phyloP scores from a whole-genome alignment of 2,113 vertebrate species.

The Cheirogaleus medius region DNA sequence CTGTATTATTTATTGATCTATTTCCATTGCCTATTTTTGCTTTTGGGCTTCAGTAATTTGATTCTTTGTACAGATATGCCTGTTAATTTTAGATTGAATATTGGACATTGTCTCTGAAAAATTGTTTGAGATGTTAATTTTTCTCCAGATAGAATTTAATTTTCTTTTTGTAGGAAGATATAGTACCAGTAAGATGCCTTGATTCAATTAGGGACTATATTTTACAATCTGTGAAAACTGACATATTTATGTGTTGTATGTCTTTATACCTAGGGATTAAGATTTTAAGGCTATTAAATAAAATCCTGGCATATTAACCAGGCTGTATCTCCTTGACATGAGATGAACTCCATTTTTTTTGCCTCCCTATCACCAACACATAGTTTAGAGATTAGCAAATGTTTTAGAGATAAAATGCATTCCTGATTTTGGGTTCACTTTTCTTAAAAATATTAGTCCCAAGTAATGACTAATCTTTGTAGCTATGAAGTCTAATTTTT shows the following conservation, averaged over 20 bases:
- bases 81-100: neutral
- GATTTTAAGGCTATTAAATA: neutral
- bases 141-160: slow-evolving; percentile 27
- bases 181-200: neutral
- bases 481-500: neutral
- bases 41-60: slow-evolving; percentile 1
- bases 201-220: neutral
- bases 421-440: neutral
- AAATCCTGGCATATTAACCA: neutral
- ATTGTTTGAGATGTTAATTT: neutral
- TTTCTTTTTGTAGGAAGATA: slow-evolving; percentile 15
- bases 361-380: neutral
- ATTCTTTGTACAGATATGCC: neutral
- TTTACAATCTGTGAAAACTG: neutral
- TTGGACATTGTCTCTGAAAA: slow-evolving; percentile 5
- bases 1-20: neutral
- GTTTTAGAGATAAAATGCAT: neutral
- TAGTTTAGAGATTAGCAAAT: neutral
- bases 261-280: neutral
- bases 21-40: neutral
- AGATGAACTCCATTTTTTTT: neutral
- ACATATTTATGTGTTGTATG: neutral
- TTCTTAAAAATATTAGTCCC: neutral
- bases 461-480: neutral
- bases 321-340: neutral